These are phyloP conservation scores for roundworm (Caenorhabditis elegans) DNA, from an alignment of 1,140 invertebrate genomes.

Conservation along the genomic window DNA sequence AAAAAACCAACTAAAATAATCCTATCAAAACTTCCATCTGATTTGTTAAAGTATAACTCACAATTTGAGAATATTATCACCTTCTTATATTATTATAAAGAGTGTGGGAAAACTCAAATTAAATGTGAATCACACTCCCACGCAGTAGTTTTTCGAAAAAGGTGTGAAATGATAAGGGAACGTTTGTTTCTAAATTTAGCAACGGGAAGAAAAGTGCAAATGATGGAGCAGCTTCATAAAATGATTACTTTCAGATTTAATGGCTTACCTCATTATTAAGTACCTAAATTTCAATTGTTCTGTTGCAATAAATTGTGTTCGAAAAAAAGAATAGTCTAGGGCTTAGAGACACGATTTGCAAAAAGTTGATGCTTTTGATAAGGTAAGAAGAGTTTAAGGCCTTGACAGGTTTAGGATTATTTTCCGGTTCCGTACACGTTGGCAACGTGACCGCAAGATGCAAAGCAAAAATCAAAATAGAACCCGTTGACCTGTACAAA, in stretches of 20 bases:
- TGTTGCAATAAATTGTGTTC: not conserved
- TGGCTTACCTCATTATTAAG: too few relatives aligned
- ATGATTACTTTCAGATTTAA: too few relatives aligned
- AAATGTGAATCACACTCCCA: constrained; percentile 5
- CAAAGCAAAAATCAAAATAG: not conserved
- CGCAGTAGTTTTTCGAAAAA: not conserved
- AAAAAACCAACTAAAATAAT: not conserved
- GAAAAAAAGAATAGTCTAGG: not conserved
- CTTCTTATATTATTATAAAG: not conserved
- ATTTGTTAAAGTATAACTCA: not conserved
- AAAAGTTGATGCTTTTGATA: not conserved
- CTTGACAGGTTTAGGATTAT: not conserved
- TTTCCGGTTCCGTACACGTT: not conserved
- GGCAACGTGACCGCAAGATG: not conserved
- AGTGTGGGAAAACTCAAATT: not conserved
- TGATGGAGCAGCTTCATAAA: too few relatives aligned
- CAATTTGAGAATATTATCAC: not conserved
- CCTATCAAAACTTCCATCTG: not conserved
- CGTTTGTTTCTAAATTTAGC: not conserved
- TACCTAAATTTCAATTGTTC: not conserved
- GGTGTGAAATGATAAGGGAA: constrained; percentile 18
- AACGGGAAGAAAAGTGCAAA: not conserved
- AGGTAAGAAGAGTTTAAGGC: not conserved
- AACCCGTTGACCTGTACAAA: not conserved
- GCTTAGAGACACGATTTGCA: not conserved